A percentile compares a stretch with the other conserved stretches of the same genome.
Conservation (phyloP, 2,113 vertebrate genomes). For the Jaculus jaculus region DNA sequence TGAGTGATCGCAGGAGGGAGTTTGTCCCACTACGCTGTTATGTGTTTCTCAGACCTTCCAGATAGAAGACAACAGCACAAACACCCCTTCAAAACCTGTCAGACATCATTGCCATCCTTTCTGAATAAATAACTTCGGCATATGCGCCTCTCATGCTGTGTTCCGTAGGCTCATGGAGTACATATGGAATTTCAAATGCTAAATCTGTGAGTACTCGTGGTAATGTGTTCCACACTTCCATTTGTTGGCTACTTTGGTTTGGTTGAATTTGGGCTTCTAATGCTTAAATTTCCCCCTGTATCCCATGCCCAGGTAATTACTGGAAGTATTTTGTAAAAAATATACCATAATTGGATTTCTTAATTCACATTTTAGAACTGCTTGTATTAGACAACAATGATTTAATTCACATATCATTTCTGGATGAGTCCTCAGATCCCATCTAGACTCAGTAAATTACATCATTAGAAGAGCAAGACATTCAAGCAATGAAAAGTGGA, state of each 20-base stretch:
- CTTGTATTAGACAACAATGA: constrained; percentile 26
- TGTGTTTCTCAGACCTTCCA: not conserved
- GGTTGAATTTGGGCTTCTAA: not conserved
- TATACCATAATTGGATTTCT: not conserved
- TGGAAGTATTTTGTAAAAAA: not conserved
- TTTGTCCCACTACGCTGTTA: not conserved
- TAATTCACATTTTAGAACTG: constrained; percentile 45
- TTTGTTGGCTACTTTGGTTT: not conserved
- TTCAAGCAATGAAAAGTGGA: not conserved
- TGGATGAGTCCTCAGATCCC: constrained; percentile 29
- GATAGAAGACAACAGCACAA: not conserved
- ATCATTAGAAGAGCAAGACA: not conserved
- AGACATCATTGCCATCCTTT: not conserved
- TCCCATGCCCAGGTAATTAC: not conserved
- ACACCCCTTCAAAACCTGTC: not conserved
- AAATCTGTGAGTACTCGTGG: not conserved
- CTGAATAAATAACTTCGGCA: not conserved
- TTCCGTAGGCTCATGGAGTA: not conserved
- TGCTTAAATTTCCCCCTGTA: not conserved
- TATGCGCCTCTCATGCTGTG: not conserved
- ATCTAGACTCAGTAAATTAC: not conserved
- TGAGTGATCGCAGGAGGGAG: not conserved
- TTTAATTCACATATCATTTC: constrained; percentile 33
- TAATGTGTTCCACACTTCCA: not conserved
- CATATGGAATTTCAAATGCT: not conserved